A percentile compares a stretch with the other conserved stretches of the same genome.
phyloP scores from a whole-genome alignment of 2,797 vertebrate genomes.

The Naso thynnoides region DNA sequence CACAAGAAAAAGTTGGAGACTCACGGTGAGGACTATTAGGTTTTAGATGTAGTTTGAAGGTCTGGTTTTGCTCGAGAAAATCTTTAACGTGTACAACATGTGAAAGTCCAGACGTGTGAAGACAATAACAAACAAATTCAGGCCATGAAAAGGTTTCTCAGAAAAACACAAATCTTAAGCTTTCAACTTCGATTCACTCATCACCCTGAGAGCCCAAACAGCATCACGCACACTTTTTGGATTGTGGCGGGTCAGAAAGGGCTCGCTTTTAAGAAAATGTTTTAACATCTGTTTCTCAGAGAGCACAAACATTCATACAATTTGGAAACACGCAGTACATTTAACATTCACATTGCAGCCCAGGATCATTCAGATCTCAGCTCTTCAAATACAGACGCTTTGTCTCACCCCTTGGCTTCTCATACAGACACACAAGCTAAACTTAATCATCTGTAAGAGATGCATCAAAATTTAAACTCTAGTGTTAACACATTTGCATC shows the following conservation, averaged over 20 bases:
- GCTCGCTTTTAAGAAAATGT: conserved; percentile 7
- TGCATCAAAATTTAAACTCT: too few species aligned
- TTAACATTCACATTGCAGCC: not conserved
- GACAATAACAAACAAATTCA: not conserved
- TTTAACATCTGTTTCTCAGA: conserved; percentile 16
- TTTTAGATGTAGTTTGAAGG: not conserved
- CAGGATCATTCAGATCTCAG: too few species aligned
- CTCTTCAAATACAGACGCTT: too few species aligned
- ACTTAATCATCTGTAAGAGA: too few species aligned
- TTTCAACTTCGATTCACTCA: conserved; percentile 13
- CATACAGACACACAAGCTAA: too few species aligned
- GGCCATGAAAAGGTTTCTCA: conserved; percentile 1
- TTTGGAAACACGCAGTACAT: not conserved
- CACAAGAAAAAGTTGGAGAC: not conserved
- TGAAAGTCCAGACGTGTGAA: not conserved
- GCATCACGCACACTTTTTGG: not conserved
- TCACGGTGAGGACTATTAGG: not conserved
- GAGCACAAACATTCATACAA: not conserved
- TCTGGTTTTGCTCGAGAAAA: not conserved
- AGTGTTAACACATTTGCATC: too few species aligned
- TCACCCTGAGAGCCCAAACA: conserved; percentile 3
- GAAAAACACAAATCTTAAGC: not conserved
- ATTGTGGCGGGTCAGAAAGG: not conserved
- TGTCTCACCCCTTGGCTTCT: too few species aligned
- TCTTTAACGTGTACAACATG: not conserved